Conservation (phyloP, 1,140 invertebrate species). For the Trypoxylus dichotomus region DNA sequence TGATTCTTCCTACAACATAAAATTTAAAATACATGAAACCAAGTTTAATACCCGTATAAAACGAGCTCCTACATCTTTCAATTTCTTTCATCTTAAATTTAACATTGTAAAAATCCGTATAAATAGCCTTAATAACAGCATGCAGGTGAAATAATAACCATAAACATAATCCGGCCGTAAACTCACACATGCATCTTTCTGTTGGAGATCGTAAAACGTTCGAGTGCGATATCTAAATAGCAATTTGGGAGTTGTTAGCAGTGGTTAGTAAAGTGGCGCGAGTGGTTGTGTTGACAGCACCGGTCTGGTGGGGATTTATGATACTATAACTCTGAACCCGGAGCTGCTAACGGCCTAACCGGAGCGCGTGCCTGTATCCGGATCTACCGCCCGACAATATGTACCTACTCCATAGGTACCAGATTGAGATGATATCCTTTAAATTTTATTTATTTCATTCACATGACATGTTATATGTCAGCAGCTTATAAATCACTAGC, state of each 20-base stretch:
- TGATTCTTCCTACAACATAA: too few relatives aligned
- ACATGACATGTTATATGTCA: conserved; percentile 23
- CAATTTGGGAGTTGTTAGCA: conserved; percentile 53
- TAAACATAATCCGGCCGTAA: conserved; percentile 26
- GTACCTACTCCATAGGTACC: conserved; percentile 23
- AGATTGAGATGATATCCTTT: conserved; percentile 30
- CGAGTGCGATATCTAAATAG: conserved; percentile 45
- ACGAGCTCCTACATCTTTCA: too few relatives aligned
- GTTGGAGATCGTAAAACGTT: conserved; percentile 19
- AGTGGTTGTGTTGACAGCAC: conserved; percentile 46
- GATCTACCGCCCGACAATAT: conserved; percentile 32
- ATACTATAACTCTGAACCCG: conserved; percentile 42
- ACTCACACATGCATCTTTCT: conserved; percentile 29
- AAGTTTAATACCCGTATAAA: too few relatives aligned
- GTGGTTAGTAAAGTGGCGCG: conserved; percentile 50
- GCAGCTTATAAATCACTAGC: conserved; percentile 19
- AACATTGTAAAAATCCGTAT: not conserved
- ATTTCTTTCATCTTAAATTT: not conserved
- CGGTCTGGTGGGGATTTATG: conserved; percentile 46
- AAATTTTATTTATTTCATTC: conserved; percentile 26
- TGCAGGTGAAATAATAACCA: conserved; percentile 7
- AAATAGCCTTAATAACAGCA: not conserved
- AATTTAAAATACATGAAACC: too few relatives aligned
- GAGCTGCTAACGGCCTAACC: conserved; percentile 33
- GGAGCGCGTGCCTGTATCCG: conserved; percentile 46